A percentile compares a stretch with the other conserved stretches of the same genome.
Evolutionary conservation across 2,888 invertebrate species (phyloP).

Genomic region (Erebia aethiops): DNA sequence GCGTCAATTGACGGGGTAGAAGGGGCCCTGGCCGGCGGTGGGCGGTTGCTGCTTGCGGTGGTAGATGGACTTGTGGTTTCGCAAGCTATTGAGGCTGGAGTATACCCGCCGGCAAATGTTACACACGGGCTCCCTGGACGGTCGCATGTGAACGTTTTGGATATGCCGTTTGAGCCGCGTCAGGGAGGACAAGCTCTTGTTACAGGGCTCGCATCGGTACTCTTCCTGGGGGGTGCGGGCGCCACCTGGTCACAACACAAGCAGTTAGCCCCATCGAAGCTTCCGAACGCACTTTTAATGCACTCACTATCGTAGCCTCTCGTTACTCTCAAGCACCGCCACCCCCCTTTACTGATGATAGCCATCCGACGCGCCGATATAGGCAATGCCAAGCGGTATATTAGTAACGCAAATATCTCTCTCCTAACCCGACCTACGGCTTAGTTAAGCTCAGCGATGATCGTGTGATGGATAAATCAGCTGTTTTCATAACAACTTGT

Average conservation of each 20-base stretch:
- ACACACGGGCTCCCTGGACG: constrained; percentile 94
- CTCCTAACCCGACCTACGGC: constrained; percentile 59
- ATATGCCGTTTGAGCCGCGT: constrained; percentile 95
- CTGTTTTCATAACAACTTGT: constrained; percentile 56
- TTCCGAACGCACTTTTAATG: constrained; percentile 79
- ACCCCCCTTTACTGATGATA: constrained; percentile 76
- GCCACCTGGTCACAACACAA: constrained; percentile 86
- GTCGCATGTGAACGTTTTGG: constrained; percentile 95
- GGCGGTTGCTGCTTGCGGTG: constrained; percentile 92
- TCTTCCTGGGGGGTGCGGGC: constrained; percentile 91
- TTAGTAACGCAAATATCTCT: constrained; percentile 67
- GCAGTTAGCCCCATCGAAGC: constrained; percentile 80
- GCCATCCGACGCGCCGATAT: constrained; percentile 68
- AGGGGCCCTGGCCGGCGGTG: constrained; percentile 68
- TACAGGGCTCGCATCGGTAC: constrained; percentile 95
- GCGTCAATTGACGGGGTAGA: constrained; percentile 78
- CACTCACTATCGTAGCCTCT: constrained; percentile 81
- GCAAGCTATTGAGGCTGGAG: constrained; percentile 94
- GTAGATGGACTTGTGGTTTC: constrained; percentile 97
- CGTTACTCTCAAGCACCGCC: constrained; percentile 74
- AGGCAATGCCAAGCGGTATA: constrained; percentile 71
- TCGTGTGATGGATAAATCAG: constrained; percentile 53
- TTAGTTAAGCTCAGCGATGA: constrained; percentile 67
- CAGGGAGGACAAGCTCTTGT: constrained; percentile 93
- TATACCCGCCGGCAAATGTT: constrained; percentile 96